Evolutionary conservation across 2,113 vertebrate genomes (phyloP).

Genomic region (Strigops habroptila): DNA sequence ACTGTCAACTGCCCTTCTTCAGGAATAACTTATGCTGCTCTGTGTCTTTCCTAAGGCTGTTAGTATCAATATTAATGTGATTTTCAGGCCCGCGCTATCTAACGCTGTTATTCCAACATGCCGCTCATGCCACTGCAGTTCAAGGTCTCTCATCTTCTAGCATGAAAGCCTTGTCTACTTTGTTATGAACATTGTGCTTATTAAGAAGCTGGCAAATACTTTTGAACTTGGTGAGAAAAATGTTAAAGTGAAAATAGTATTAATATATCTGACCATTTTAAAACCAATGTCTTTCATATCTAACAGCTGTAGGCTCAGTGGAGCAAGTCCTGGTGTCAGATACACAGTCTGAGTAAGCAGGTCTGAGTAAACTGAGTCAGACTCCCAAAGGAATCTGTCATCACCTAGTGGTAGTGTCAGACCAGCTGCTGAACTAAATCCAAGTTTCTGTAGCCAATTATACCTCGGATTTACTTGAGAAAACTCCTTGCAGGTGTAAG

Average conservation of each 20-base stretch:
- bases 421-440: not conserved
- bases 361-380: not conserved
- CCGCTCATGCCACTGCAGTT: not conserved
- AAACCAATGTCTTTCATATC: not conserved
- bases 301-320: not conserved
- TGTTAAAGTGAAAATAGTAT: not conserved
- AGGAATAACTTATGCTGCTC: not conserved
- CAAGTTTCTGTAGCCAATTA: not conserved
- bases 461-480: not conserved
- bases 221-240: not conserved
- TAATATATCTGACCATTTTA: not conserved
- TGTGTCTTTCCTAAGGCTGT: not conserved
- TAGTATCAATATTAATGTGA: not conserved
- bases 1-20: not conserved
- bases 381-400: not conserved
- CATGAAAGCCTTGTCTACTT: not conserved
- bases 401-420: fast-evolving
- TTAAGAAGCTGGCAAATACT: not conserved
- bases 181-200: not conserved
- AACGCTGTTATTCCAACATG: not conserved
- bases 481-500: not conserved
- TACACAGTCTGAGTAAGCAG: fast-evolving
- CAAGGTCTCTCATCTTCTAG: not conserved
- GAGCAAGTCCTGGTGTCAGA: not conserved
- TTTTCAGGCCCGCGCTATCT: not conserved